Conservation (phyloP, 35 echinoderm and acorn worm genomes). For the Apostichopus parvimensis region DNA sequence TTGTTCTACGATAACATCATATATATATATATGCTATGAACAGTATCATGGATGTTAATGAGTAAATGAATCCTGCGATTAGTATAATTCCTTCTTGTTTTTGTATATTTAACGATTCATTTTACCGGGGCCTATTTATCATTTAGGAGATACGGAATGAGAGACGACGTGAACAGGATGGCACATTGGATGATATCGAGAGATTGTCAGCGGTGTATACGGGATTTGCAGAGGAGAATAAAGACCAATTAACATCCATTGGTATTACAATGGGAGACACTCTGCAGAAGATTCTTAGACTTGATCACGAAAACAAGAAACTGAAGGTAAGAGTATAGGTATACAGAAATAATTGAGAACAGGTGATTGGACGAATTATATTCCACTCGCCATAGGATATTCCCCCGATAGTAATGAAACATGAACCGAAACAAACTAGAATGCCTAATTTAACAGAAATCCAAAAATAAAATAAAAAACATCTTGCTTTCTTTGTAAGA, state of each 20-base stretch:
- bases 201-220: slow-evolving; percentile 22
- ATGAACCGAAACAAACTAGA: too few relatives aligned
- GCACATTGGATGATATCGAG: slow-evolving; percentile 8
- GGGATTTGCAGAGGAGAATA: slow-evolving; percentile 45
- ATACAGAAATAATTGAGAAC: not conserved
- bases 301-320: slow-evolving; percentile 47
- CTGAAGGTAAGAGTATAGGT: slow-evolving; percentile 1
- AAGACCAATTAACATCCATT: slow-evolving; percentile 40
- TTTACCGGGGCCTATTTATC: too few relatives aligned
- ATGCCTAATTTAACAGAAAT: too few relatives aligned
- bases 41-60: too few relatives aligned
- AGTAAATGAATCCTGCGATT: too few relatives aligned
- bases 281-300: slow-evolving; percentile 16
- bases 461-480: too few relatives aligned
- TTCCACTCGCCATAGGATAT: not conserved
- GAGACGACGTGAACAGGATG: not conserved
- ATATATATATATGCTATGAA: too few relatives aligned
- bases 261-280: slow-evolving; percentile 15
- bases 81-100: too few relatives aligned
- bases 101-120: too few relatives aligned
- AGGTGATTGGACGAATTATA: not conserved
- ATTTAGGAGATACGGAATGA: not conserved
- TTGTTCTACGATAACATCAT: too few relatives aligned
- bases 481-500: too few relatives aligned
- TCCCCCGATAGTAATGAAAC: too few relatives aligned